Conservation (phyloP, 1,140 invertebrate species). For the Melipona quadrifasciata region DNA sequence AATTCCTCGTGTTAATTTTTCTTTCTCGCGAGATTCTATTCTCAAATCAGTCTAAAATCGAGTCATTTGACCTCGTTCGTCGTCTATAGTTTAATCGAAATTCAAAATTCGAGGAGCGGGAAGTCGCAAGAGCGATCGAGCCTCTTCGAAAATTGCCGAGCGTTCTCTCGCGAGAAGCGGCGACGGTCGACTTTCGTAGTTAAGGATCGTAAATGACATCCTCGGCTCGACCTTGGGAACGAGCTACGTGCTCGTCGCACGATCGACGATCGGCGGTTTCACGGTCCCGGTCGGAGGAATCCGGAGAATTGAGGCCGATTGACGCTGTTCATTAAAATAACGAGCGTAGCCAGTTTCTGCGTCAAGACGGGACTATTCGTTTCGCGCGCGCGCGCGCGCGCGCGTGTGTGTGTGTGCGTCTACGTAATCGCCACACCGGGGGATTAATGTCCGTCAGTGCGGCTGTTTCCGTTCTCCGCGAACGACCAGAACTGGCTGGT, state of each 20-base stretch:
- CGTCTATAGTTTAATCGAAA: too few relatives aligned
- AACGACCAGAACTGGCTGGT: not conserved
- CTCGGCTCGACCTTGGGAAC: not conserved
- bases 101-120: too few relatives aligned
- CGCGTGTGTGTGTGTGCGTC: not conserved
- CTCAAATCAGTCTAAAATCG: too few relatives aligned
- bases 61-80: too few relatives aligned
- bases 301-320: constrained; percentile 24
- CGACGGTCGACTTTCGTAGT: too few relatives aligned
- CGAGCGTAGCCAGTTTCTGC: constrained; percentile 8
- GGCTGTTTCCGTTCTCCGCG: constrained; percentile 6
- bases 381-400: not conserved
- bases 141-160: too few relatives aligned
- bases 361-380: constrained; percentile 8
- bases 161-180: too few relatives aligned
- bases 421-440: constrained; percentile 6
- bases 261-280: not conserved
- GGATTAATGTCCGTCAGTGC: constrained; percentile 10
- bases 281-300: constrained; percentile 1
- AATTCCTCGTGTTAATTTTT: too few relatives aligned
- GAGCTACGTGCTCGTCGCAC: not conserved
- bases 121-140: too few relatives aligned
- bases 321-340: constrained; percentile 25
- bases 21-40: too few relatives aligned
- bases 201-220: not conserved